Evolutionary conservation across 2,113 vertebrate genomes (phyloP).

Genomic region (Daboia siamensis): DNA sequence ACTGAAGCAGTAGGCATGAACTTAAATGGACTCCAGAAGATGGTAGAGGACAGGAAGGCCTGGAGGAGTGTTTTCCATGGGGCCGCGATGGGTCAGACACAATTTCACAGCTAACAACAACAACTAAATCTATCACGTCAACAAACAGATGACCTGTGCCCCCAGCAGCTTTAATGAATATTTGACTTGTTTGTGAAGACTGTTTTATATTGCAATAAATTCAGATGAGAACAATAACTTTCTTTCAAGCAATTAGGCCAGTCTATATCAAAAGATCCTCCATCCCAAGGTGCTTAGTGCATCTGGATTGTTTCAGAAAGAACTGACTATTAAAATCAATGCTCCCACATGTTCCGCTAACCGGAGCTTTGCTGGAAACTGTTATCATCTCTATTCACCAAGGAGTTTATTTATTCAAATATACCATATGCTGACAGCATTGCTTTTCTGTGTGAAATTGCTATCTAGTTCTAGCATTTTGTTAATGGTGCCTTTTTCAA

Average conservation of each 20-base stretch:
- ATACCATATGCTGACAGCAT: slow-evolving; percentile 23
- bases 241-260: slow-evolving; percentile 29
- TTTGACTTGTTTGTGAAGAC: neutral
- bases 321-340: slow-evolving; percentile 34
- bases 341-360: neutral
- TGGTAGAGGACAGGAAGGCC: no score
- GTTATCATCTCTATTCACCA: neutral
- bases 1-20: no score
- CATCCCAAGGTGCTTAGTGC: neutral
- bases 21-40: no score
- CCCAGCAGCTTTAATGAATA: neutral
- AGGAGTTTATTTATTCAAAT: slow-evolving; percentile 37
- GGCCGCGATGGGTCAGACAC: no score
- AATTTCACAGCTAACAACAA: no score
- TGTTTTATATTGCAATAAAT: neutral
- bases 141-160: neutral
- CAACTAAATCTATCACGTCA: neutral
- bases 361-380: neutral
- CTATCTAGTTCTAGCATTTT: slow-evolving; percentile 38
- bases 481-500: slow-evolving; percentile 45
- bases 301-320: slow-evolving; percentile 30
- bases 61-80: no score
- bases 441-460: slow-evolving; percentile 46
- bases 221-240: neutral
- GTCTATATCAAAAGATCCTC: slow-evolving; percentile 32